Percentiles rank a stretch among this genome's conserved stretches.
Evolutionary conservation across 2,797 vertebrate species (phyloP).

Genomic region (Chromis chromis): DNA sequence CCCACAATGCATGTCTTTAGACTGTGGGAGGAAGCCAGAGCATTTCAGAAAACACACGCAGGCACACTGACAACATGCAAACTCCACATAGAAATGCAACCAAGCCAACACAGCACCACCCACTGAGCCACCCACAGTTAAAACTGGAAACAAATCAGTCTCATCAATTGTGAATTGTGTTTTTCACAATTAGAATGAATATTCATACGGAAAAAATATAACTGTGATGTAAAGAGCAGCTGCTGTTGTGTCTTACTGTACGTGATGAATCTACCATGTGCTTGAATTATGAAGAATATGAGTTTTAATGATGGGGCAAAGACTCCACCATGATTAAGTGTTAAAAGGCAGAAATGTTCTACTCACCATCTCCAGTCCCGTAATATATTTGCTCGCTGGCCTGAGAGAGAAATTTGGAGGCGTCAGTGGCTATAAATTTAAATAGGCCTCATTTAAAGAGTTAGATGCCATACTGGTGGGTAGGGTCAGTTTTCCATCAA

Average conservation of each 20-base stretch:
- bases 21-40: too few relatives aligned
- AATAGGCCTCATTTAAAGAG: slow-evolving; percentile 27
- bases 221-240: slow-evolving; percentile 24
- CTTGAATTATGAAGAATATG: slow-evolving; percentile 9
- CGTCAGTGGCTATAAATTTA: slow-evolving; percentile 54
- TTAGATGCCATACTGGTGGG: slow-evolving; percentile 18
- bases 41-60: too few relatives aligned
- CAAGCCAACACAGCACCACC: too few relatives aligned
- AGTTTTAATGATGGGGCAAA: slow-evolving; percentile 16
- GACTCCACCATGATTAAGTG: slow-evolving; percentile 40
- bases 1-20: too few relatives aligned
- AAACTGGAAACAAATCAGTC: neutral
- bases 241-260: slow-evolving; percentile 9
- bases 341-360: slow-evolving; percentile 37
- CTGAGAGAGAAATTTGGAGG: slow-evolving; percentile 79
- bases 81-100: too few relatives aligned
- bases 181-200: neutral
- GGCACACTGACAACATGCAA: too few relatives aligned
- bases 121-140: neutral
- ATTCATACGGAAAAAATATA: neutral
- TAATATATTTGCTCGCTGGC: slow-evolving; percentile 99
- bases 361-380: slow-evolving; percentile 92
- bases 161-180: neutral
- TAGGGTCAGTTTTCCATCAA: slow-evolving; percentile 27
- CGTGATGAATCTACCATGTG: slow-evolving; percentile 24